Evolutionary conservation across 2,113 vertebrate genomes (phyloP).

Genomic region (Calcarius ornatus): DNA sequence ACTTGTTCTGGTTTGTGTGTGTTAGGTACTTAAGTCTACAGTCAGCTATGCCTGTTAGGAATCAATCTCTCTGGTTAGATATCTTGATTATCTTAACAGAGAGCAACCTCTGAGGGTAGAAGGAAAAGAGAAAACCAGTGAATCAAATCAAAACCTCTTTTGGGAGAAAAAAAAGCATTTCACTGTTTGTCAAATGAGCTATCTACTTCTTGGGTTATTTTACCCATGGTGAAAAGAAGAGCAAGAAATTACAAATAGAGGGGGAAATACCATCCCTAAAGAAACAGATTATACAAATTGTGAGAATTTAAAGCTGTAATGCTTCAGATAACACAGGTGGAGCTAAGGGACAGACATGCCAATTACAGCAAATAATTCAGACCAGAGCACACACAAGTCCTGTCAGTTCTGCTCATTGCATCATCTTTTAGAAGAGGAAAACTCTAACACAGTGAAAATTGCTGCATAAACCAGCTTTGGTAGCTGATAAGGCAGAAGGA

Average conservation of each 20-base stretch:
- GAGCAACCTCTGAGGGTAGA: not conserved
- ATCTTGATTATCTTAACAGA: not conserved
- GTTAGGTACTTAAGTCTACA: not conserved
- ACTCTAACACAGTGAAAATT: not conserved
- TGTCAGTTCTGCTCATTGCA: constrained; percentile 9
- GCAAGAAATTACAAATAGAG: not conserved
- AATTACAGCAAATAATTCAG: constrained; percentile 33
- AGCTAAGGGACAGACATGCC: not conserved
- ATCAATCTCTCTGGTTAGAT: not conserved
- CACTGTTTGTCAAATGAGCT: not conserved
- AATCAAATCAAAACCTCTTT: not conserved
- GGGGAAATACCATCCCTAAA: not conserved
- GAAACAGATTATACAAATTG: not conserved
- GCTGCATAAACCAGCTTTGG: not conserved
- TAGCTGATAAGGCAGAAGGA: not conserved
- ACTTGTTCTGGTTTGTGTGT: not conserved
- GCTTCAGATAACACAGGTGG: not conserved
- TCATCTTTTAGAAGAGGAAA: not conserved
- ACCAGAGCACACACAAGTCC: not conserved
- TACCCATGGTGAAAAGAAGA: not conserved
- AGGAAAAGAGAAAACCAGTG: not conserved
- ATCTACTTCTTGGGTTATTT: not conserved
- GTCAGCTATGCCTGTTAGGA: not conserved
- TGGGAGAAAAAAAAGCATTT: not conserved
- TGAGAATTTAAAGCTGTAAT: constrained; percentile 6